Conservation (phyloP, 2,113 vertebrate species). For the Sarotherodon lohbergeri region DNA sequence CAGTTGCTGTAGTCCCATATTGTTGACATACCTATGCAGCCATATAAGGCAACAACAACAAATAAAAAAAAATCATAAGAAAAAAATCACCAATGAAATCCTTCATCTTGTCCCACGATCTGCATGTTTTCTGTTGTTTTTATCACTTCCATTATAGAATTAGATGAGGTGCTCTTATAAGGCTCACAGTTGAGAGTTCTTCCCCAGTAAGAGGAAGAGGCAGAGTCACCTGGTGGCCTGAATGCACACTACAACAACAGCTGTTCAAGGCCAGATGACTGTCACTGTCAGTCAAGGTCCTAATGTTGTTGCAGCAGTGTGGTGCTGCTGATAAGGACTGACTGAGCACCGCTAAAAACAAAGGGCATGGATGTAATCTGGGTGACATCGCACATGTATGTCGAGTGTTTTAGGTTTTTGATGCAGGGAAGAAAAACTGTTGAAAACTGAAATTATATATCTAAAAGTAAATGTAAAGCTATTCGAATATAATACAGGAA, state of each 20-base stretch:
- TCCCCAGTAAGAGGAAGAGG: neutral
- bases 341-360: neutral
- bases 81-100: neutral
- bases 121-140: neutral
- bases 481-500: neutral
- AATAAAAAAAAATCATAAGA: neutral
- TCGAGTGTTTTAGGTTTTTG: neutral
- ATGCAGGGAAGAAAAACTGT: neutral
- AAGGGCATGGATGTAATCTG: neutral
- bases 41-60: neutral
- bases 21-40: neutral
- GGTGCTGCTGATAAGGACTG: neutral
- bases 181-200: neutral
- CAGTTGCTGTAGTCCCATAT: neutral
- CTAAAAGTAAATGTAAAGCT: neutral
- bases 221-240: slow-evolving; percentile 41
- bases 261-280: slow-evolving; percentile 20
- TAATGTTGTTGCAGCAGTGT: slow-evolving; percentile 3
- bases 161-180: neutral
- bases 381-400: neutral
- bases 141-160: neutral
- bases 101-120: neutral
- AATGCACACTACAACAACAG: slow-evolving; percentile 44
- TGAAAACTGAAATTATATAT: neutral
- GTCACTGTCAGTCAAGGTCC: slow-evolving; percentile 15